Conservation (phyloP, 1,140 invertebrate species). For the Ladona fulva region DNA sequence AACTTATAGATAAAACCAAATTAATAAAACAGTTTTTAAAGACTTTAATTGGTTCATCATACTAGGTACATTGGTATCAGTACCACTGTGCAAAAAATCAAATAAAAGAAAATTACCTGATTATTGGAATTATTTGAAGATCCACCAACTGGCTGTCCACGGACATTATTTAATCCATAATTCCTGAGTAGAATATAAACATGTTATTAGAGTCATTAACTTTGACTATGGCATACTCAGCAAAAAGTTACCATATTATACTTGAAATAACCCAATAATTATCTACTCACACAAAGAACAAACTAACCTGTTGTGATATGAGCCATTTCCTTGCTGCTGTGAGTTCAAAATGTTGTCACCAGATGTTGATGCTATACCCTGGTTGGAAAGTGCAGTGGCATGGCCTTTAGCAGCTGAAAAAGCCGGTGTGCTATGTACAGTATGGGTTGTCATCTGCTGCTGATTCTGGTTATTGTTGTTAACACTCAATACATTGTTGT, state of each 20-base stretch:
- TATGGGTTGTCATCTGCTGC: slow-evolving; percentile 22
- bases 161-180: not conserved
- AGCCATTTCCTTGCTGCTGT: not conserved
- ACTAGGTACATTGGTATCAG: too few relatives aligned
- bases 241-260: not conserved
- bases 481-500: not conserved
- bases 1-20: too few relatives aligned
- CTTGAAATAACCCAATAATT: not conserved
- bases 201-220: too few relatives aligned
- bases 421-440: slow-evolving; percentile 28
- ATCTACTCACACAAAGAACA: not conserved
- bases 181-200: not conserved
- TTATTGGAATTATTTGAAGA: not conserved
- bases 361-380: not conserved
- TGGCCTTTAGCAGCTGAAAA: slow-evolving; percentile 25
- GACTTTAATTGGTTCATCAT: too few relatives aligned
- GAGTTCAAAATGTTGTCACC: not conserved
- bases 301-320: not conserved
- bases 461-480: not conserved
- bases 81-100: too few relatives aligned
- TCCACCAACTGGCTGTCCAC: not conserved
- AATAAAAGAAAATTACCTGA: not conserved
- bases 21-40: too few relatives aligned
- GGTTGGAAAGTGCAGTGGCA: slow-evolving; percentile 17
- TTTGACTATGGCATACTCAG: not conserved